A percentile compares a stretch with the other conserved stretches of the same genome.
Conservation (phyloP, 1,140 invertebrate species). For the Orchestia grillus region DNA sequence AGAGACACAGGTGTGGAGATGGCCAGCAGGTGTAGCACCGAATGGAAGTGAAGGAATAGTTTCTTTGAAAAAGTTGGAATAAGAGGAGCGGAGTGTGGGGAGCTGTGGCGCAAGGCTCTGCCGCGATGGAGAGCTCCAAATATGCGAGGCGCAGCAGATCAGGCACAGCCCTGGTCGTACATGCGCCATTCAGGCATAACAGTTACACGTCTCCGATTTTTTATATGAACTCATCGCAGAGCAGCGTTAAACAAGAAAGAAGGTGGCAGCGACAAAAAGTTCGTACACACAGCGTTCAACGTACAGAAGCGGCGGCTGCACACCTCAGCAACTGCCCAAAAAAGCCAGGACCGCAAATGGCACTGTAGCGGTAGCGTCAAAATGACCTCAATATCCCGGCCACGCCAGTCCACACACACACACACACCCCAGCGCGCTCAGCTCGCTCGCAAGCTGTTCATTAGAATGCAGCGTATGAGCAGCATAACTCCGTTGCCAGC, state of each 20-base stretch:
- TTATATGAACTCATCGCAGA: background rate
- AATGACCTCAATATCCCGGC: background rate
- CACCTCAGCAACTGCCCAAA: background rate
- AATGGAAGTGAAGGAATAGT: background rate
- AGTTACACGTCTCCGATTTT: background rate
- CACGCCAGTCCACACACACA: no score
- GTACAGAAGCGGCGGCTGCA: background rate
- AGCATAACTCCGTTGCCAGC: background rate
- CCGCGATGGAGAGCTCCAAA: background rate
- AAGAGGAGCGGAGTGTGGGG: background rate
- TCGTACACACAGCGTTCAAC: background rate
- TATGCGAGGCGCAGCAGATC: background rate
- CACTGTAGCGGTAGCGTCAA: background rate
- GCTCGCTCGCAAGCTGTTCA: background rate
- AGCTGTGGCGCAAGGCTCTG: background rate
- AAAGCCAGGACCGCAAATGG: background rate
- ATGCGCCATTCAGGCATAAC: background rate
- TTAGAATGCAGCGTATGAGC: background rate
- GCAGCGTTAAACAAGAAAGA: background rate
- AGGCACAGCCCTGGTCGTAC: background rate
- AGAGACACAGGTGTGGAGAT: background rate
- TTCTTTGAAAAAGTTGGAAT: background rate
- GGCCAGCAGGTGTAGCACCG: background rate
- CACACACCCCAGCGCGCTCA: no score
- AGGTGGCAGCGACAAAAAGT: background rate